These are phyloP conservation scores for Andrena hattorfiana DNA, from an alignment of 2,888 invertebrate genomes.

Conservation along the genomic window DNA sequence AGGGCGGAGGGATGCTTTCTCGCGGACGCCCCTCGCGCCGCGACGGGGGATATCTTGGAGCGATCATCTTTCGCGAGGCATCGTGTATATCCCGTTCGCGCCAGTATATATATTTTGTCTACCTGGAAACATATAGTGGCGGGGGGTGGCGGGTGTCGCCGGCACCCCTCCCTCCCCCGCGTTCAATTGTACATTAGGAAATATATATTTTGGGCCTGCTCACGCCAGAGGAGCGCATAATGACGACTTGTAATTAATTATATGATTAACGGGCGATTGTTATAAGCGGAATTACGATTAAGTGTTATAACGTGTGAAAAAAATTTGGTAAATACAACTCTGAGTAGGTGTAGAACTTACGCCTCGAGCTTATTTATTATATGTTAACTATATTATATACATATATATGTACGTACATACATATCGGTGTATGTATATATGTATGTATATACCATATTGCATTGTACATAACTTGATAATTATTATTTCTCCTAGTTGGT, in stretches of 20 bases:
- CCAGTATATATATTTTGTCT: conserved; percentile 65
- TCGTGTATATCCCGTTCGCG: conserved; percentile 30
- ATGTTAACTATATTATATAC: conserved; percentile 71
- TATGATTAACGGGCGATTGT: conserved; percentile 50
- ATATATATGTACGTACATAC: neutral
- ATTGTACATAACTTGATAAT: conserved; percentile 79
- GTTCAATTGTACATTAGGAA: conserved; percentile 66
- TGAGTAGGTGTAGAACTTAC: conserved; percentile 73
- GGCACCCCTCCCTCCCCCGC: neutral
- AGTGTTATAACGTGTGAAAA: conserved; percentile 47
- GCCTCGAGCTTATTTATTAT: conserved; percentile 84
- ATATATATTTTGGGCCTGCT: conserved; percentile 65
- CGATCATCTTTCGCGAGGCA: neutral
- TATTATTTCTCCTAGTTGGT: conserved; percentile 65
- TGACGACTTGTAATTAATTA: conserved; percentile 72
- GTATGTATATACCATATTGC: conserved; percentile 66
- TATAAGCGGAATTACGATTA: conserved; percentile 39
- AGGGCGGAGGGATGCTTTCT: neutral
- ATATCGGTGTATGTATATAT: conserved; percentile 1
- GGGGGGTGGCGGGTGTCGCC: neutral
- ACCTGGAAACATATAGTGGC: conserved; percentile 40
- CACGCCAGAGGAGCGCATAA: conserved; percentile 64
- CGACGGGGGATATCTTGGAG: neutral
- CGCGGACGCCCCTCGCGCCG: neutral
- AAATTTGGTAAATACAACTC: conserved; percentile 59